A percentile compares a stretch with the other conserved stretches of the same genome.
phyloP scores from a whole-genome alignment of 2,797 vertebrate species.

The Ctenopoma multispine region DNA sequence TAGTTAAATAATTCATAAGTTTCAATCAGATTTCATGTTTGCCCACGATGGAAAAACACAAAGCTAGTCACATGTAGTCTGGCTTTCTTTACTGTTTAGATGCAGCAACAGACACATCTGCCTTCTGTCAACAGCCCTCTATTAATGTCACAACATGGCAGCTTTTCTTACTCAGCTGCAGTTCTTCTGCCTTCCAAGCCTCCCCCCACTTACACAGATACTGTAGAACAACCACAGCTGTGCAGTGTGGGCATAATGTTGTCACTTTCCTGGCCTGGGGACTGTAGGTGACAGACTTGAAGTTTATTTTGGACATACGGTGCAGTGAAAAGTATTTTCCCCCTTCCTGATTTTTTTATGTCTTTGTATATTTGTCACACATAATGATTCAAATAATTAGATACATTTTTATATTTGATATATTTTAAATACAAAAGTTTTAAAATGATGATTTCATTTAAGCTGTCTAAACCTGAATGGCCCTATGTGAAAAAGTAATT shows the following conservation, averaged over 20 bases:
- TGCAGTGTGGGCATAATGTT: slow-evolving; percentile 48
- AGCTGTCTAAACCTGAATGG: too few species aligned
- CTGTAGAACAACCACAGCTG: slow-evolving; percentile 61
- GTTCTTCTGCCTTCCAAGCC: slow-evolving; percentile 18
- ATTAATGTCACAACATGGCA: slow-evolving; percentile 40
- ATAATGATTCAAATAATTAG: too few species aligned
- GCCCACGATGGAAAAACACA: slow-evolving; percentile 5
- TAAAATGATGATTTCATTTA: too few species aligned
- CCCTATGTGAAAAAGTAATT: too few species aligned
- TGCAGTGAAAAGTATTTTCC: too few species aligned
- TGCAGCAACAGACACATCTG: slow-evolving; percentile 36
- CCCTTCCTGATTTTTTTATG: too few species aligned
- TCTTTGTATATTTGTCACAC: too few species aligned
- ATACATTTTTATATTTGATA: too few species aligned
- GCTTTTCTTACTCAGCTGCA: slow-evolving; percentile 41
- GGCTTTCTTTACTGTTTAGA: slow-evolving; percentile 5
- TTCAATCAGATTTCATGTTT: slow-evolving; percentile 1
- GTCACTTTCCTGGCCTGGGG: slow-evolving; percentile 19
- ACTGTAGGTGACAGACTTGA: slow-evolving; percentile 24
- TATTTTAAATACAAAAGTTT: too few species aligned
- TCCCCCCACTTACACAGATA: slow-evolving; percentile 29
- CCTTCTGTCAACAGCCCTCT: slow-evolving; percentile 32
- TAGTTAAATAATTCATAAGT: background rate
- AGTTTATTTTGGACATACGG: slow-evolving; percentile 67
- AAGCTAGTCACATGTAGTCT: background rate